Evolutionary conservation across 2,113 vertebrate species (phyloP), one percentile per base, ranked within the genome.

Genomic region (Etheostoma spectabile): DNA sequence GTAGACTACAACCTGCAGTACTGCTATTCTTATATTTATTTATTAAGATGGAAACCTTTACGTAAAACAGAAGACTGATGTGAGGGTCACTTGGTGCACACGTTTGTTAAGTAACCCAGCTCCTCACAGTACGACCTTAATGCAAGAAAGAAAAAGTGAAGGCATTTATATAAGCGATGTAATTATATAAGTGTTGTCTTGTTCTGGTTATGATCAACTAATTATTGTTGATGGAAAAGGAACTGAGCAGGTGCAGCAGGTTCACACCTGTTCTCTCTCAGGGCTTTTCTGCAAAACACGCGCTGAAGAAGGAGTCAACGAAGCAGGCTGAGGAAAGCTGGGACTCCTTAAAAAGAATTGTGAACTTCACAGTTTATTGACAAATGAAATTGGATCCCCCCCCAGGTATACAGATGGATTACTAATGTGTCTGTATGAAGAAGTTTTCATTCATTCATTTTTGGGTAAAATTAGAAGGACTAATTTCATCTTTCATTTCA

Each of bases 201-300:
- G 63, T 4, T 74, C 5, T 24, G 60, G 35, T 73, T 76, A 27
- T 55, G 64, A 88, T 80, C 35, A 33, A 21, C 62, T 49, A 76
- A 85, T 85, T 85, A 79, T 4, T 69, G 82, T 35, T 63, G 53
- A 11, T 57, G 71, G 48, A 61, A 12, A 69, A 3, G 71, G 71
- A 72, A 79, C 24, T 42, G 65, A 80, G 63, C 16, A 19, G 53
- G 38, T 59, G 71, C 72, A 30, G 76, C 19, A 33, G 14, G 70
- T 49, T 73, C 64, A 57, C 72, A 62, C 49, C 86, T 85, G 81
- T 64, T 85, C 45, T 60, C 67, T 86, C 74, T 42, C n/a, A 24
- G 57, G 79, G 61, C 66, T 24, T 64, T 6, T 22, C 19, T 4
- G 8, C 10, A 62, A 53, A 68, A n/a, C 21, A 42, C 49, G 14